Base-by-base conservation (phyloP, 2,797 vertebrate species). In the Sebastes iracundus region DNA sequence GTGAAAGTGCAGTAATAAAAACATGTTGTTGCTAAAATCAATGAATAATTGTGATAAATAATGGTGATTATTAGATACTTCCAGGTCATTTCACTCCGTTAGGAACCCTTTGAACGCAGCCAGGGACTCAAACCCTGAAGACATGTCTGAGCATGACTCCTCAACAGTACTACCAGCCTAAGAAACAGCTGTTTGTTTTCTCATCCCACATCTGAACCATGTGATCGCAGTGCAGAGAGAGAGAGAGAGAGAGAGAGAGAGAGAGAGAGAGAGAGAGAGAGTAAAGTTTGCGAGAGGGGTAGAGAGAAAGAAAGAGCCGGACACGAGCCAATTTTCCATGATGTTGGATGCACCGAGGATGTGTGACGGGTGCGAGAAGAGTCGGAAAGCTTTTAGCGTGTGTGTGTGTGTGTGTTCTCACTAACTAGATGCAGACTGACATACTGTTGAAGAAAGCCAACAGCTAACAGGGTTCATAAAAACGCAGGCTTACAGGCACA, bases 291-390 rank as follows among this genome's bases (percentile, higher is more conserved):
- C 30, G 22, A 81, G 83, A 80, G 23, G 66, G 59, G 62, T 58
- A 59, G 76, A 81, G 61, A 64, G 46, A 74, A 60, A 73, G 81
- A 87, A 83, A 92, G 80, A 87, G 65, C 35, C n/a, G 69, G 81
- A 87, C 53, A 63, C 22, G 20, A 81, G 92, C 97, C 97, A 98
- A 96, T 95, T 98, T 98, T 98, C 97, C 97, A 98, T 97, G 97
- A 99, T 97, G 97, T 94, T 87, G 87, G 91, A 92, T 82, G 90
- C 93, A 95, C 96, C 92, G 94, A 96, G 96, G 93, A 92, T 87
- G 91, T 90, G 80, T 88, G 91, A 93, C 86, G 91, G 90, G 84
- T 88, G 80, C 59, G 55, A 84, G 87, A 80, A 85, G 83, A 89
- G 79, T 87, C 61, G 35, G 84, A 89, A 90, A 88, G 84, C 86